Evolutionary conservation across 2,797 vertebrate genomes (phyloP).

Genomic region (Dendrocincla fuliginosa): DNA sequence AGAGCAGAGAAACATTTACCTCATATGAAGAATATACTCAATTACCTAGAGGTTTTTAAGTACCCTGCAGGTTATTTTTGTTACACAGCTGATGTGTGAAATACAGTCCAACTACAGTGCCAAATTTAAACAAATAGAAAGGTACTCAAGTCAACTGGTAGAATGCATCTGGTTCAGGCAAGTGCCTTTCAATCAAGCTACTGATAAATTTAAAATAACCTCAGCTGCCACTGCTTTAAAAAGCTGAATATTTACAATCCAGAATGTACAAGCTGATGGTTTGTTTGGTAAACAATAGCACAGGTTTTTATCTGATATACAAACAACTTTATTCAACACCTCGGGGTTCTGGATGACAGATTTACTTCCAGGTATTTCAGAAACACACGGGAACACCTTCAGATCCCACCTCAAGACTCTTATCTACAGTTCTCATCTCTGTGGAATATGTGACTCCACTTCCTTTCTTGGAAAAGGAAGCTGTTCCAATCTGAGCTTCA

Average conservation of each 20-base stretch:
- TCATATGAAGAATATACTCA: neutral
- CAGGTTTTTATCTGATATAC: neutral
- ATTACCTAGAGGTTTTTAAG: neutral
- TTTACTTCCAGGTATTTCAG: slow-evolving; percentile 36
- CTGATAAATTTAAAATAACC: slow-evolving; percentile 1
- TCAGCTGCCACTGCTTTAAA: neutral
- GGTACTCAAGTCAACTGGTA: neutral
- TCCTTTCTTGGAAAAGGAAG: slow-evolving; percentile 55
- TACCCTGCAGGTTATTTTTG: neutral
- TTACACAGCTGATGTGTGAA: neutral
- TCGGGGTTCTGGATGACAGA: neutral
- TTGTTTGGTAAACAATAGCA: slow-evolving; percentile 38
- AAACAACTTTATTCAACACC: slow-evolving; percentile 28
- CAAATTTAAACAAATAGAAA: neutral
- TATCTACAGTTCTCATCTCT: slow-evolving; percentile 7
- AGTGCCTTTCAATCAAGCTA: neutral
- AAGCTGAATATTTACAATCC: slow-evolving; percentile 1
- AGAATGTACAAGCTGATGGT: neutral
- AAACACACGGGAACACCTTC: neutral
- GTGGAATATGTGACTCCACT: slow-evolving; percentile 7
- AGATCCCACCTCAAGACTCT: slow-evolving; percentile 7
- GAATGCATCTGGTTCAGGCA: neutral
- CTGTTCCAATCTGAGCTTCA: slow-evolving; percentile 8
- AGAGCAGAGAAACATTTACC: neutral
- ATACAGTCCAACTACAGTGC: neutral